phyloP scores from a whole-genome alignment of 2,797 vertebrate genomes.

The Helarctos malayanus region DNA sequence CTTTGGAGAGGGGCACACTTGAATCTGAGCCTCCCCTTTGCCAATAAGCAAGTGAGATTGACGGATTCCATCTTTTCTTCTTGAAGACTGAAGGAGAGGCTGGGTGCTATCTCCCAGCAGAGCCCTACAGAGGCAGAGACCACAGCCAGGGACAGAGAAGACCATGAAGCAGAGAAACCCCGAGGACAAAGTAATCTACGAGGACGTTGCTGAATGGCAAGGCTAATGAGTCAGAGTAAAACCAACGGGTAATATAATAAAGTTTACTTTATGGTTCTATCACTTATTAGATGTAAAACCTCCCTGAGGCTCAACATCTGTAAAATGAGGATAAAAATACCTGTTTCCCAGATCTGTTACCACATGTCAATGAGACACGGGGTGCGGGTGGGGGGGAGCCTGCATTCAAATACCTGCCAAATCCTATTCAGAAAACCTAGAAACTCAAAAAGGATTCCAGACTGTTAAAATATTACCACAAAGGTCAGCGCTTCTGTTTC shows the following conservation, averaged over 20 bases:
- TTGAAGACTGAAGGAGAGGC: neutral
- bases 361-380: conserved; percentile 25
- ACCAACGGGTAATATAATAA: neutral
- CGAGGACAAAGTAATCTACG: neutral
- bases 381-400: too few species aligned
- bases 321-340: neutral
- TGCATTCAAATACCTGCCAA: conserved; percentile 35
- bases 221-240: conserved; percentile 31
- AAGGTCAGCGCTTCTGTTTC: conserved; percentile 14
- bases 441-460: conserved; percentile 9
- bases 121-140: neutral
- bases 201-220: neutral
- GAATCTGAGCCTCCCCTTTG: neutral
- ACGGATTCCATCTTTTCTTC: neutral
- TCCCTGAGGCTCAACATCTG: neutral
- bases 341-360: neutral
- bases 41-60: neutral
- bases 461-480: conserved; percentile 45
- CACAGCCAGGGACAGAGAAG: neutral
- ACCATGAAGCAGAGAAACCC: neutral
- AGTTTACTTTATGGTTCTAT: neutral
- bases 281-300: neutral
- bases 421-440: neutral
- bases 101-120: neutral
- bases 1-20: neutral